Evolutionary conservation across 2,797 vertebrate genomes (phyloP), one percentile per base, ranked within the genome.

Genomic region (Gymnocypris eckloni): DNA sequence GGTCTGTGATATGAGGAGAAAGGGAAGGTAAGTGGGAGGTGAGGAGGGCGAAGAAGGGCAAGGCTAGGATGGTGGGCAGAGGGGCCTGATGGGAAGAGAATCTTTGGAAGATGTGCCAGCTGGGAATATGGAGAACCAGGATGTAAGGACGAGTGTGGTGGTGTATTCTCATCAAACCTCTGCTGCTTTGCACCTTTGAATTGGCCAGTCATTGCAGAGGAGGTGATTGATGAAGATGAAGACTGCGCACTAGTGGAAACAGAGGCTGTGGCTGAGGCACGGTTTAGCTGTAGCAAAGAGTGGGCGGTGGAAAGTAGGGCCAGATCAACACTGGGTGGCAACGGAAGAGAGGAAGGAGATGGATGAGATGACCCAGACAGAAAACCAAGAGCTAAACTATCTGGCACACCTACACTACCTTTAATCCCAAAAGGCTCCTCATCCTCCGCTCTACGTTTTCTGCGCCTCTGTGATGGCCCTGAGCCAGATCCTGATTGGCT

Each of bases 141-240:
- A 80, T 94, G 95, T 61, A 95, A 91, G 67, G 91, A 43, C 0
- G 94, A 89, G 83, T 95, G 95, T 50, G 95, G 96, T 64, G 96
- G 96, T 25, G 96, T 96, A 90, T 96, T 96, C 89, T 96, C 96
- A 77, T 96, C 95, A 89, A 96, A 96, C 4, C 95, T 92, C 89
- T 95, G 95, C 90, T 95, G 95, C 89, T 96, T 96, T 25, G 90
- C 93, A 69, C 93, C 93, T 90, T 96, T 95, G 85, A 93, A 94
- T 88, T 95, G 94, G 86, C 89, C 87, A 37, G 92, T 88, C 73
- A 93, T 82, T 89, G 93, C 89, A 70, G 96, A 85, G 64, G 94
- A 59, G 67, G 94, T 89, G 0, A 95, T 91, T 56, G 91, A 83
- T 18, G 94, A 92, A 37, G 91, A 93, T 64, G 87, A 92, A 15